Evolutionary conservation across 2,797 vertebrate species (phyloP).

Genomic region (Chiroxiphia lanceolata): DNA sequence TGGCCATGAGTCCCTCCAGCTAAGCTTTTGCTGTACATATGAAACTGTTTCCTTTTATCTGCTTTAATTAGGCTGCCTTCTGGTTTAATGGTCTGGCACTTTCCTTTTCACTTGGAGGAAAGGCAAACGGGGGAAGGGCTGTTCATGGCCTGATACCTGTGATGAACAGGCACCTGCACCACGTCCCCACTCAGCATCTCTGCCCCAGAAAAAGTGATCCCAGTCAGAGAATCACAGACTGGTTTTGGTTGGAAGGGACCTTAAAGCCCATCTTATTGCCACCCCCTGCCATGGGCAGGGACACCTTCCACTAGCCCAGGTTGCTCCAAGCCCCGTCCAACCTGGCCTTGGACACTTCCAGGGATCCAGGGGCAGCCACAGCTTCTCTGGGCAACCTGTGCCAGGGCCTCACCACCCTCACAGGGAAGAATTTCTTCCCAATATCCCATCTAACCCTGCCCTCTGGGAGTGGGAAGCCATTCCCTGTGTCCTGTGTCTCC

Average conservation of each 20-base stretch:
- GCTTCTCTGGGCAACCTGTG: neutral
- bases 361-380: neutral
- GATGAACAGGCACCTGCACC: neutral
- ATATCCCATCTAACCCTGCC: neutral
- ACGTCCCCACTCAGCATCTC: neutral
- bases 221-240: neutral
- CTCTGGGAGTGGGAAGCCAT: neutral
- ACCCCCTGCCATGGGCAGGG: neutral
- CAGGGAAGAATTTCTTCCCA: neutral
- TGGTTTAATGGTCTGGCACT: neutral
- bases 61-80: conserved; percentile 32
- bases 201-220: neutral
- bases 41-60: conserved; percentile 29
- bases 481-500: neutral
- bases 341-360: neutral
- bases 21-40: neutral
- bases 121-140: neutral
- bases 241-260: neutral
- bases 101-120: neutral
- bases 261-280: fast-evolving
- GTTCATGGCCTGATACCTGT: neutral
- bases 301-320: neutral
- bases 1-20: conserved; percentile 24
- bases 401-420: neutral
- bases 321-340: neutral